phyloP scores from a whole-genome alignment of 2,888 invertebrate species.

The Parnassius orleans region DNA sequence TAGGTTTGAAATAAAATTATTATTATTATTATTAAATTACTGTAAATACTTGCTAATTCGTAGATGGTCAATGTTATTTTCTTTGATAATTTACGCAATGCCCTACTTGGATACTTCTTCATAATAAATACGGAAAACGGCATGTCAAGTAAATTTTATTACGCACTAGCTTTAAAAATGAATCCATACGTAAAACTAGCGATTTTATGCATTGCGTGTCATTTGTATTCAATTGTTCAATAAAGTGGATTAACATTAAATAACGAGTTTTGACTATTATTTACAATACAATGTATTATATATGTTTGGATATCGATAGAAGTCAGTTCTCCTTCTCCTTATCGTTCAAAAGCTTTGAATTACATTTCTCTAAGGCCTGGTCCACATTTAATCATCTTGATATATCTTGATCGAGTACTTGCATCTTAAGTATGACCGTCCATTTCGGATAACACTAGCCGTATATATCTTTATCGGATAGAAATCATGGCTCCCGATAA shows the following conservation, averaged over 20 bases:
- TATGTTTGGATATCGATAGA: too few species aligned
- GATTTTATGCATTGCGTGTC: slow-evolving; percentile 51
- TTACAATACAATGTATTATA: too few species aligned
- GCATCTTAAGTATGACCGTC: too few species aligned
- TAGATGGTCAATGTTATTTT: slow-evolving; percentile 5
- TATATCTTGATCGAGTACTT: too few species aligned
- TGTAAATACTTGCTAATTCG: background rate
- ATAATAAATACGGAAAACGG: slow-evolving; percentile 12
- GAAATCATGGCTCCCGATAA: too few species aligned
- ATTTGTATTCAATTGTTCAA: slow-evolving; percentile 50
- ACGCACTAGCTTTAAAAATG: background rate
- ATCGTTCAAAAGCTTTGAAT: too few species aligned
- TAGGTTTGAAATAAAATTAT: too few species aligned
- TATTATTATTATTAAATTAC: slow-evolving; percentile 5
- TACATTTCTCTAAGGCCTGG: too few species aligned
- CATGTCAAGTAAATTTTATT: slow-evolving; percentile 2
- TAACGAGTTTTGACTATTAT: background rate
- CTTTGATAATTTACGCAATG: background rate
- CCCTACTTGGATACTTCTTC: slow-evolving; percentile 7
- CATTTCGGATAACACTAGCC: too few species aligned
- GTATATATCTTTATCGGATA: too few species aligned
- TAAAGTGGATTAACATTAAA: slow-evolving; percentile 19
- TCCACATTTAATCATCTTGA: too few species aligned
- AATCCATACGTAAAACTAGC: slow-evolving; percentile 29
- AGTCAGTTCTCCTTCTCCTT: too few species aligned